phyloP scores from a whole-genome alignment of 2,888 invertebrate species.

The Cataglyphis cursor region DNA sequence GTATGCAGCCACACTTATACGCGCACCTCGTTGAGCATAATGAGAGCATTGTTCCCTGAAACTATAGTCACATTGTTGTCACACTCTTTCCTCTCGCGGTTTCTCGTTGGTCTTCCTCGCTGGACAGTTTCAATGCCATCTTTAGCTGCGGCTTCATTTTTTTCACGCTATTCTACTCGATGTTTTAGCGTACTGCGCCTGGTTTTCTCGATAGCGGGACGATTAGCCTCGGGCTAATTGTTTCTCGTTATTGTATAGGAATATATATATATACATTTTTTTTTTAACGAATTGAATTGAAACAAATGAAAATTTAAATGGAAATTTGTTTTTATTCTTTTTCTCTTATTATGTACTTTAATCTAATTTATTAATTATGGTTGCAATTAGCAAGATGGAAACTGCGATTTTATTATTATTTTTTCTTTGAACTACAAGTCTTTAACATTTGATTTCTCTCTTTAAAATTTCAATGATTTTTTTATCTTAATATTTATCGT shows the following conservation, averaged over 20 bases:
- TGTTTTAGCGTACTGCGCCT: conserved; percentile 12
- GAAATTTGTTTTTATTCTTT: neutral
- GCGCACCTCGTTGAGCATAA: conserved; percentile 81
- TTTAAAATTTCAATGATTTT: neutral
- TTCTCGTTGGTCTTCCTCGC: conserved; percentile 28
- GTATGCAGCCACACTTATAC: conserved; percentile 74
- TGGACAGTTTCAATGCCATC: conserved; percentile 45
- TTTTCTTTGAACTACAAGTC: neutral
- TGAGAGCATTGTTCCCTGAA: conserved; percentile 85
- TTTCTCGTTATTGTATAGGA: neutral
- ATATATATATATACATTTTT: neutral
- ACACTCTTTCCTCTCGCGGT: conserved; percentile 66
- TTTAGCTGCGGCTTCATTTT: conserved; percentile 57
- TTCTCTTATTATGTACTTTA: neutral
- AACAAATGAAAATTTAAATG: neutral
- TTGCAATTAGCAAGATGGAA: neutral
- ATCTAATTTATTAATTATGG: neutral
- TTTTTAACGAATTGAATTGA: neutral
- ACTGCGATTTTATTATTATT: neutral
- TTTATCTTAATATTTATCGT: conserved; percentile 3
- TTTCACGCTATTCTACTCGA: neutral
- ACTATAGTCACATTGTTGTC: conserved; percentile 85
- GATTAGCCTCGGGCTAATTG: conserved; percentile 24
- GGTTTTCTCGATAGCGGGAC: conserved; percentile 2
- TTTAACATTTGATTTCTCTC: conserved; percentile 1